phyloP scores from a whole-genome alignment of 2,797 vertebrate species.

The Scyliorhinus canicula region DNA sequence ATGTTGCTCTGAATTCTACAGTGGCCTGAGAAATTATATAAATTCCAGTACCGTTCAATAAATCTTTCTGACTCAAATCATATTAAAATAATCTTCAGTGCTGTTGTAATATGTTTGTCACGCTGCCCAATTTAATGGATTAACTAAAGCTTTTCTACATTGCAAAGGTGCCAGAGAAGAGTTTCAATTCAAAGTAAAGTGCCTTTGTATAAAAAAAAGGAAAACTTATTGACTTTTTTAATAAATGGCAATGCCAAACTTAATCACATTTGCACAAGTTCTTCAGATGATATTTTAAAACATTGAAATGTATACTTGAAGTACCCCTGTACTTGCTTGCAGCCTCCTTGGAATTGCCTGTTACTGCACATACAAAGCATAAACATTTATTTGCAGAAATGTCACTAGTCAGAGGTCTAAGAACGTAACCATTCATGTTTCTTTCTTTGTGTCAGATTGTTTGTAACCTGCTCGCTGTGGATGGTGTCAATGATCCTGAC shows the following conservation, averaged over 20 bases:
- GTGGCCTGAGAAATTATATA: not conserved
- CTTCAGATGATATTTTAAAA: not conserved
- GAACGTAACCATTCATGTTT: constrained; percentile 21
- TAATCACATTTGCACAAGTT: not conserved
- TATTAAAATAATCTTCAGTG: not conserved
- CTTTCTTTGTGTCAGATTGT: constrained; percentile 60
- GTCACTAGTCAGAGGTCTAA: constrained; percentile 43
- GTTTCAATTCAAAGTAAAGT: not conserved
- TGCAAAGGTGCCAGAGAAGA: not conserved
- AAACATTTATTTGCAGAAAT: not conserved
- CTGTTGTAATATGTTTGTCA: not conserved
- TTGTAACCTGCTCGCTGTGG: constrained; percentile 93
- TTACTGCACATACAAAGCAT: not conserved
- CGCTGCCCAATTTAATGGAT: not conserved
- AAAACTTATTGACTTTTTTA: not conserved
- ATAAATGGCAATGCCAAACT: not conserved
- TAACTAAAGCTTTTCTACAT: not conserved
- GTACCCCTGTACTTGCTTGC: not conserved
- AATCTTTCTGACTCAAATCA: not conserved
- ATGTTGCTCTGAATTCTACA: not conserved
- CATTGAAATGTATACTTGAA: not conserved
- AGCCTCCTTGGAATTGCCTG: not conserved
- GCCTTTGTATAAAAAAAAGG: not conserved
- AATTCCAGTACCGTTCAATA: not conserved
- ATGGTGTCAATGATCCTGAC: constrained; percentile 88